Conservation (phyloP, 2,113 vertebrate genomes). For the Pedetes capensis region DNA sequence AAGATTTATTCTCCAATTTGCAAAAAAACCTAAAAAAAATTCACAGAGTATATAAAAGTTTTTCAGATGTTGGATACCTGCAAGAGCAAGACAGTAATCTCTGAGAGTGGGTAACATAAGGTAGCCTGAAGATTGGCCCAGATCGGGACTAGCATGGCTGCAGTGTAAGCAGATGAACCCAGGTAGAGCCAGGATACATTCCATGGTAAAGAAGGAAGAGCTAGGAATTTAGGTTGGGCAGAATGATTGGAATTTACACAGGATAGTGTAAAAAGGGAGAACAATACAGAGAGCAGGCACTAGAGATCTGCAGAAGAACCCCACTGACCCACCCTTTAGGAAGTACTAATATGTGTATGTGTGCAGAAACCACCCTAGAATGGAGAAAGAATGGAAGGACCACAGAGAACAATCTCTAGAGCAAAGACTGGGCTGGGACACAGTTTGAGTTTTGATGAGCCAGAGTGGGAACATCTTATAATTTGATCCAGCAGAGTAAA, state of each 20-base stretch:
- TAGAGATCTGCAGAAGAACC: not conserved
- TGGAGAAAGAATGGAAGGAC: not conserved
- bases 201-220: not conserved
- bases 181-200: not conserved
- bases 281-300: not conserved
- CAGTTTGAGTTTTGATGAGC: not conserved
- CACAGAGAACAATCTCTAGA: not conserved
- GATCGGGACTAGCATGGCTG: not conserved
- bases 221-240: not conserved
- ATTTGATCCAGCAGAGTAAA: not conserved
- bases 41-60: not conserved
- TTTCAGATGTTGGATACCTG: not conserved
- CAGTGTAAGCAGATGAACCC: not conserved
- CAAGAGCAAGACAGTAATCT: not conserved
- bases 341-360: not conserved
- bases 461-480: not conserved
- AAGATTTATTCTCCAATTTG: not conserved
- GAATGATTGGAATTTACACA: not conserved
- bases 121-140: not conserved
- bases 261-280: not conserved
- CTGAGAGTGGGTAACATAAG: not conserved
- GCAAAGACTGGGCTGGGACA: not conserved
- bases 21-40: not conserved
- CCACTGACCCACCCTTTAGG: not conserved
- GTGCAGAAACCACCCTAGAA: not conserved